phyloP scores from a whole-genome alignment of 2,888 invertebrate species.

The Troides aeacus region DNA sequence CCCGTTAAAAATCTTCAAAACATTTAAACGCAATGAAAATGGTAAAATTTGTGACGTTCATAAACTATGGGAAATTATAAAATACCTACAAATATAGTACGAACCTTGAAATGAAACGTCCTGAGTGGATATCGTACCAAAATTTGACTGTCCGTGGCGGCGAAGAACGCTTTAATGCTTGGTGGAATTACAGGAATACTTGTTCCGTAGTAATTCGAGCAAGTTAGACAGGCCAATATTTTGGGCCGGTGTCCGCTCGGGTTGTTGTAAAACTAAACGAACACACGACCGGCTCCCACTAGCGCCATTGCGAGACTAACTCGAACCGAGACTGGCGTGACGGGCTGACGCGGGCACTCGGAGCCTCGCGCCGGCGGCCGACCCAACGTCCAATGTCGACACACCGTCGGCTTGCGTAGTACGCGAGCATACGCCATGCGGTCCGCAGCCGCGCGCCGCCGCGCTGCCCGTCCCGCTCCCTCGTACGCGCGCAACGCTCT shows the following conservation, averaged over 20 bases:
- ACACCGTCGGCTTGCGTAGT: constrained; percentile 79
- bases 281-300: constrained; percentile 70
- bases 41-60: constrained; percentile 65
- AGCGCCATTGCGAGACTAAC: constrained; percentile 80
- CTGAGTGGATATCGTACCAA: constrained; percentile 81
- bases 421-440: constrained; percentile 72
- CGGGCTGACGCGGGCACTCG: constrained; percentile 44
- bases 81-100: constrained; percentile 66
- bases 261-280: constrained; percentile 71
- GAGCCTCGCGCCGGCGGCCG: constrained; percentile 73
- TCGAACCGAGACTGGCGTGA: constrained; percentile 48
- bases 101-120: constrained; percentile 79
- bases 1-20: constrained; percentile 51
- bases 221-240: constrained; percentile 79
- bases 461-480: constrained; percentile 56
- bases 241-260: constrained; percentile 82
- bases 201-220: constrained; percentile 69
- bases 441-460: constrained; percentile 43
- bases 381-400: constrained; percentile 80
- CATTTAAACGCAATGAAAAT: constrained; percentile 60
- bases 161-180: constrained; percentile 61
- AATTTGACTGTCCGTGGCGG: constrained; percentile 77
- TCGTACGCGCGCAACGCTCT: constrained; percentile 31
- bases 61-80: constrained; percentile 73
- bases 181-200: constrained; percentile 68